Evolutionary conservation across 2,113 vertebrate species (phyloP), one percentile per base, ranked within the genome.

Genomic region (Siniperca knerii): DNA sequence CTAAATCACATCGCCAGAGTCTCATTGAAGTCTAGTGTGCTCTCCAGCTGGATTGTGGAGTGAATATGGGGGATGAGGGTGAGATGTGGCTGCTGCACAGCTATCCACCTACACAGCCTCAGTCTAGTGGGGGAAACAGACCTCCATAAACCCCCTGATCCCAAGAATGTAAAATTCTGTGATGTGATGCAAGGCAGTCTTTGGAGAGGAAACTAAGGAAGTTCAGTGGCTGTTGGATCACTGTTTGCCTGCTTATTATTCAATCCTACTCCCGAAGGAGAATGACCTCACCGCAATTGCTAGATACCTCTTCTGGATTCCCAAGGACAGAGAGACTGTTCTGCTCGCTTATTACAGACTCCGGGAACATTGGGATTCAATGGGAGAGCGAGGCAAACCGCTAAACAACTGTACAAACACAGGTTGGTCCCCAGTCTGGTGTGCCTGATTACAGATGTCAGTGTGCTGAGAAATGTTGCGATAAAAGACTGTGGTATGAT

Each of bases 371-470:
- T 69, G 73, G 54, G 84, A 77, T 77, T 75, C 75, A 69, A 65
- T 16, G 64, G 58, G 75, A 78, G 82, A 82, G 50, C 44, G 33
- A 90, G 73, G 85, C 79, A 18, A 80, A 93, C 92, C 90, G 18
- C 91, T 83, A 55, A 88, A 90, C 90, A 92, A 93, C 92, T 91
- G 92, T 89, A 68, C 90, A 92, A 92, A 94, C 90, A 93, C 91
- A 85, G 86, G 83, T 82, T 79, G 88, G 75, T 89, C 87, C 79
- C 81, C 35, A 33, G 78, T 83, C 74, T 76, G 90, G 64, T 76
- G 79, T 54, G 86, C 78, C 46, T 89, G 91, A 91, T 92, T 93
- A 88, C 77, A 92, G 90, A 90, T 75, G 89, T 86, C 86, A 83
- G 83, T 50, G 55, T 50, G 75, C 71, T 60, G 87, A 85, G 75